Conservation (phyloP, 1,140 invertebrate species). For the Nephotettix cincticeps region DNA sequence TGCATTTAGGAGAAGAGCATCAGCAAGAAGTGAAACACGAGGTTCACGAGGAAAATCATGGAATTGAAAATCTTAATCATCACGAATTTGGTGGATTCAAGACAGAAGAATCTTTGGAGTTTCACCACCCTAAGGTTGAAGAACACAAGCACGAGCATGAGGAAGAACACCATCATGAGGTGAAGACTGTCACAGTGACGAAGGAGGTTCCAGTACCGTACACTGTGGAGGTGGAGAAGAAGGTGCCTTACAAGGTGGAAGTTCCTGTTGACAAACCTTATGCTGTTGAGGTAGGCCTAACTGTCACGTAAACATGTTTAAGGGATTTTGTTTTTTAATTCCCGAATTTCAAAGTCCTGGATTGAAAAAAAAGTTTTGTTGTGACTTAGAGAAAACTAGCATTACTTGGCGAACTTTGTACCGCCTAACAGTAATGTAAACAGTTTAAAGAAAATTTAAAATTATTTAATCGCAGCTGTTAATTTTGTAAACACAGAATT, state of each 20-base stretch:
- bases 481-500: no score
- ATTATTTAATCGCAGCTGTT: no score
- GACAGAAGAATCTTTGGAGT: background rate
- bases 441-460: no score
- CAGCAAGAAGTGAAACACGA: background rate
- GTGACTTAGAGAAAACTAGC: no score
- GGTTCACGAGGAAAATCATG: background rate
- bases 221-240: conserved; percentile 53
- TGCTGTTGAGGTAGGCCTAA: conserved; percentile 57
- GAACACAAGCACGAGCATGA: background rate
- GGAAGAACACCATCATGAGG: conserved; percentile 54
- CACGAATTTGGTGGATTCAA: background rate
- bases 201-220: conserved; percentile 73
- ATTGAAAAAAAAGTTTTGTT: no score
- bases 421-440: no score
- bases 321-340: no score
- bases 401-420: no score
- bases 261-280: conserved; percentile 24
- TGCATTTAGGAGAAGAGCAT: background rate
- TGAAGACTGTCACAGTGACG: conserved; percentile 69
- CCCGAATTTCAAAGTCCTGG: no score
- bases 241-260: conserved; percentile 21
- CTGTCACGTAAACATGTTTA: no score
- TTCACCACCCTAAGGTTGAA: background rate
- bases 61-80: background rate